Base-by-base conservation (phyloP, 92 coral and sea anemone genomes). In the Palythoa heliodiscus region DNA sequence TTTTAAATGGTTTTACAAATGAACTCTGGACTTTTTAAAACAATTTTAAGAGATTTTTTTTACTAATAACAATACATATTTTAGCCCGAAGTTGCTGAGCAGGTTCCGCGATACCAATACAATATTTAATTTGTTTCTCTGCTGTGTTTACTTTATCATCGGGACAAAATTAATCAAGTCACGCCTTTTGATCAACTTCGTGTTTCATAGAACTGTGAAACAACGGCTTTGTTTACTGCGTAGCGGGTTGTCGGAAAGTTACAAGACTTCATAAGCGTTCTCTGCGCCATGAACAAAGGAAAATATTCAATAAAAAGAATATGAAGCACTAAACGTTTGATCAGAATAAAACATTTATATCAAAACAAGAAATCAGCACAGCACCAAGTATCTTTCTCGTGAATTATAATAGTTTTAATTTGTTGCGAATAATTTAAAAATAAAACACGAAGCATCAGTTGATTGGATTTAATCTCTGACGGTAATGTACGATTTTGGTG, bases 91-190 rank as follows among this genome's bases (percentile, higher is more conserved):
- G 22, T 19, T 25, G 50, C 11, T 29, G 19, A 35, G 50, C 7
- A 25, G 35, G 60, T 23, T 40, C 16, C 39, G 11, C 58, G 17
- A 60, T 78, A 22, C 43, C 38, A 80, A 37, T 24, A 66, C 73
- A 53, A 80, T 63, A 22, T 66, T 80, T 80, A 67, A 80, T 80
- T 40, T 66, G 58, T 79, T 79, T 79, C 58, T 39, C 52, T 40
- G 57, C 20, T 17, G 37, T 79, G 84, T 80, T 80, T 80, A 66
- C 84, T 20, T 63, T 80, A 23, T 48, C 74, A 80, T 80, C 74
- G 73, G 84, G 84, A 67, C 63, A 66, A 80, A 80, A 66, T 66
- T 80, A 80, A 80, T 80, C 61, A 80, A 80, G 72, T 67, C 17
- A 80, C 74, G 84, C 58, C 84, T 66, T 80, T 80, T 22, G 37